Conservation (phyloP, 1,140 invertebrate species). For the Cydia strobilella region DNA sequence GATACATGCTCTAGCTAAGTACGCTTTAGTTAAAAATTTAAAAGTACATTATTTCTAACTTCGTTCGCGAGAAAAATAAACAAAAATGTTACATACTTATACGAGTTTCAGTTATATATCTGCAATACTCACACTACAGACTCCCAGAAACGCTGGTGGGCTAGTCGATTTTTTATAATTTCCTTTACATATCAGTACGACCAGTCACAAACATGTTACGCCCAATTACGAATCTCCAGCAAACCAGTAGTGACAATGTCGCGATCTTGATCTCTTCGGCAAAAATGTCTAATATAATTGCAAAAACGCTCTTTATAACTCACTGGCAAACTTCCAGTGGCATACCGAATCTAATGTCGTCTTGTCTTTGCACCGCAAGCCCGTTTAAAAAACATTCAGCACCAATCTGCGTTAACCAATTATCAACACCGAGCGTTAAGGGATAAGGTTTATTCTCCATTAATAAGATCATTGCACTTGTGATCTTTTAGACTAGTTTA, state of each 20-base stretch:
- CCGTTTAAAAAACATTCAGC: background rate
- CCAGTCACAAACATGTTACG: background rate
- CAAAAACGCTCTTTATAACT: slow-evolving; percentile 29
- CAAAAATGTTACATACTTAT: too few relatives aligned
- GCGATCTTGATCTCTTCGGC: slow-evolving; percentile 4
- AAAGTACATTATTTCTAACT: too few relatives aligned
- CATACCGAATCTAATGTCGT: slow-evolving; percentile 30
- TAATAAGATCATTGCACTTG: background rate
- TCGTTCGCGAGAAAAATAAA: too few relatives aligned
- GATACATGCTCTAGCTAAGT: too few relatives aligned
- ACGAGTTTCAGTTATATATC: too few relatives aligned
- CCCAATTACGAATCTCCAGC: background rate
- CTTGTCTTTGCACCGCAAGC: slow-evolving; percentile 12
- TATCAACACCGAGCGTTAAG: background rate
- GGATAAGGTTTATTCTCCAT: background rate
- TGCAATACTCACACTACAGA: too few relatives aligned
- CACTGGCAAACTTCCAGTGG: slow-evolving; percentile 16
- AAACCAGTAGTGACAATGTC: slow-evolving; percentile 10
- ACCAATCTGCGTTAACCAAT: background rate
- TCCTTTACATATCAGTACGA: background rate
- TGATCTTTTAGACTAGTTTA: slow-evolving; percentile 5
- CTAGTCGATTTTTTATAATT: background rate
- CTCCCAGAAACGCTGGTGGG: background rate
- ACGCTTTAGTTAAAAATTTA: too few relatives aligned
- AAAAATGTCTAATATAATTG: slow-evolving; percentile 22